Evolutionary conservation across 1,140 invertebrate species (phyloP), one percentile per base, ranked within the genome.

Genomic region (Lepidurus packardi): DNA sequence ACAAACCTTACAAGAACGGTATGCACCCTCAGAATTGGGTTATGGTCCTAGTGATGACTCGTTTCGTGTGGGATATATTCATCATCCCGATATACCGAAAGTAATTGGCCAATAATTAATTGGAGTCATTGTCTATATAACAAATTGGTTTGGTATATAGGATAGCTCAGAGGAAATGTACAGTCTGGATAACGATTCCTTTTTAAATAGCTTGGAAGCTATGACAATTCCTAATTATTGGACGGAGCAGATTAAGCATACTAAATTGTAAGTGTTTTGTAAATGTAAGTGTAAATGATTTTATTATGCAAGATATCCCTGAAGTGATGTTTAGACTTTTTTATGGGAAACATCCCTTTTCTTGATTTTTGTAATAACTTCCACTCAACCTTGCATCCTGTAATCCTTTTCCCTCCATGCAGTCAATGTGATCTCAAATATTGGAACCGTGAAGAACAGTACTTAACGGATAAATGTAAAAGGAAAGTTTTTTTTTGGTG

Each of bases 181-280:
- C 85, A 94, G 93, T 83, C 86, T 95, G 85, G 93, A 95, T 86
- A 95, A 95, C 84, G 93, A 95, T 84, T 95, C 93, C 79, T 95
- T 95, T 86, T 88, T 95, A 76, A 95, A 95, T 85, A 94, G 93
- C 77, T 84, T 95, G 80, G 93, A 95, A 86, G 93, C 93, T 77
- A 94, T 95, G 93, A 95, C 93, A 82, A 94, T 95, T 85, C 93
- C 95, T 84, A 95, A 94, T 85, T 94, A 94, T 83, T 95, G 93
- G 93, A 94, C 93, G 76, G 93, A 95, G 85, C 94, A 91, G 82
- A 93, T 94, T 74, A 94, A 94, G 85, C 93, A 95, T 86, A 95
- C 93, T 82, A 95, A 95, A 86, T 89, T 95, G 84, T 94, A 90
- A 83, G 21, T 65, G 53, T 21, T 65, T 13, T 21, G 21, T 65